Percentiles rank a stretch among this genome's conserved stretches.
Conservation (phyloP, 1,140 invertebrate species). For the Calliphora vicina region DNA sequence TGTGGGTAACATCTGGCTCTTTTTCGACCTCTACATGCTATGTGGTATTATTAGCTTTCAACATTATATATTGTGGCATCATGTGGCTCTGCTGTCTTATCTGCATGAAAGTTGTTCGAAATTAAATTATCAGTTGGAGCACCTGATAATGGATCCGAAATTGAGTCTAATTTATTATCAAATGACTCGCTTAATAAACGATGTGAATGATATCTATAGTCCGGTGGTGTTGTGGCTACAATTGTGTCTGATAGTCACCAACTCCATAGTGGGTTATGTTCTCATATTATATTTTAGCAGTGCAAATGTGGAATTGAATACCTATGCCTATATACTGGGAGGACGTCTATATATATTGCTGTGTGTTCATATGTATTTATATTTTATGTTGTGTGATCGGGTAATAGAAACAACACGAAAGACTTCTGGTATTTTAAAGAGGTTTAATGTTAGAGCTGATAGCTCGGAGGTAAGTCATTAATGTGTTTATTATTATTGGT, state of each 20-base stretch:
- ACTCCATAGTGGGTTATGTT: constrained; percentile 8
- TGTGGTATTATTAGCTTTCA: not conserved
- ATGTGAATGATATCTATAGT: constrained; percentile 1
- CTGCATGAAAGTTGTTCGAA: not conserved
- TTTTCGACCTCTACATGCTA: not conserved
- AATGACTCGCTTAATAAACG: not conserved
- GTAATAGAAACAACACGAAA: not conserved
- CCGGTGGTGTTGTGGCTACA: not conserved
- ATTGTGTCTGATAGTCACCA: not conserved
- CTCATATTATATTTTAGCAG: not conserved
- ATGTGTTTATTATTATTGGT: not conserved
- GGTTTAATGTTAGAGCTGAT: not conserved
- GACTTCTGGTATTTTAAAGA: not conserved
- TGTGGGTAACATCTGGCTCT: not conserved
- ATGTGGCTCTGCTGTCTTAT: not conserved
- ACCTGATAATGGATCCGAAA: not conserved
- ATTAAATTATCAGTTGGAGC: not conserved
- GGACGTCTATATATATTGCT: not conserved
- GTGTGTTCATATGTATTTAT: not conserved
- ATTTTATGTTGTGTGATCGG: not conserved
- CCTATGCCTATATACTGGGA: not conserved
- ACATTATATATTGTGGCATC: not conserved
- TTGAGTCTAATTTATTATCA: not conserved
- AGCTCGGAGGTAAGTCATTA: not conserved
- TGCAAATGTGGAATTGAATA: not conserved